These are phyloP conservation scores for Microcebus tavaratra DNA, from an alignment of 2,113 vertebrate genomes.

Conservation along the genomic window DNA sequence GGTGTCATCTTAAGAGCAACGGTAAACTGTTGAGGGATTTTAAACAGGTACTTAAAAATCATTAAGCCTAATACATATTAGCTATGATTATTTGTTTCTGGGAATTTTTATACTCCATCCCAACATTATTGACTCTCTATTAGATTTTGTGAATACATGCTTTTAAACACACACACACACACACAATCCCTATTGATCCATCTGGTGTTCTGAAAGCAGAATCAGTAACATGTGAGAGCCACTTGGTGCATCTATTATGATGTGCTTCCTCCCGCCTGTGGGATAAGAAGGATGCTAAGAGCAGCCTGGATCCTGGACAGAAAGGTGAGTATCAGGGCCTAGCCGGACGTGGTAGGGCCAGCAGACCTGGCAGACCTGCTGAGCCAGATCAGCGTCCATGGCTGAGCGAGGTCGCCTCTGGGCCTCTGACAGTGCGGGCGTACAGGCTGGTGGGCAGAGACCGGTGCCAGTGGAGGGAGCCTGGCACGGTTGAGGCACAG, in stretches of 20 bases:
- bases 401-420: background rate
- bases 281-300: background rate
- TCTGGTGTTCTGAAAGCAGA: constrained; percentile 4
- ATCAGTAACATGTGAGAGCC: background rate
- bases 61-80: constrained; percentile 26
- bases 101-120: background rate
- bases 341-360: background rate
- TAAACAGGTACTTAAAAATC: constrained; percentile 39
- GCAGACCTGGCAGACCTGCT: background rate
- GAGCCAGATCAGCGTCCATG: background rate
- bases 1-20: background rate
- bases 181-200: background rate
- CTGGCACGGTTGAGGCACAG: background rate
- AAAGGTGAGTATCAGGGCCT: background rate
- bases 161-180: background rate
- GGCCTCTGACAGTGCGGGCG: background rate
- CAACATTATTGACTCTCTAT: background rate
- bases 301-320: background rate
- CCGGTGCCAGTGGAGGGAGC: background rate
- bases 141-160: background rate
- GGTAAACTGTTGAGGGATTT: background rate
- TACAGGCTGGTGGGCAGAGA: background rate
- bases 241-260: background rate
- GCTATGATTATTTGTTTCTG: background rate
- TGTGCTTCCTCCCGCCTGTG: background rate